Evolutionary conservation across 2,113 vertebrate species (phyloP).

Genomic region (Pangasianodon gigas): DNA sequence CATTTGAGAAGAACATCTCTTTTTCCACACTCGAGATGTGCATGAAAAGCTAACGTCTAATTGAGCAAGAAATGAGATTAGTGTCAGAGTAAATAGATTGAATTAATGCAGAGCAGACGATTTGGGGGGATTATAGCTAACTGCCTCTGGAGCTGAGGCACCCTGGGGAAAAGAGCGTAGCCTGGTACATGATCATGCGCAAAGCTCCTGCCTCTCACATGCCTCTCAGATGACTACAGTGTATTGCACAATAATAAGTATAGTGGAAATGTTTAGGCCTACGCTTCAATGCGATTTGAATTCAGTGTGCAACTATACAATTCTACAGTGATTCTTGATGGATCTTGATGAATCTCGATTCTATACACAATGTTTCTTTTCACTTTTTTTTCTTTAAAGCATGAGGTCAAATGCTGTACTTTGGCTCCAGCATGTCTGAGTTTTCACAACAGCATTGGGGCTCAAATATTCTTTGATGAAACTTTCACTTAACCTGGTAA

Average conservation of each 20-base stretch:
- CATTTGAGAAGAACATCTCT: constrained; percentile 1
- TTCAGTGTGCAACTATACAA: neutral
- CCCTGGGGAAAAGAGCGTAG: neutral
- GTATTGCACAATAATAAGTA: neutral
- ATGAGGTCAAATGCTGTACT: neutral
- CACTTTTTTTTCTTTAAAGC: neutral
- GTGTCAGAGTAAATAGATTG: constrained; percentile 52
- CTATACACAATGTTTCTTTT: neutral
- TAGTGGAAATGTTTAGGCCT: neutral
- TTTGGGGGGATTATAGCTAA: constrained; percentile 39
- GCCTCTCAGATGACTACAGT: neutral
- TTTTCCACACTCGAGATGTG: neutral
- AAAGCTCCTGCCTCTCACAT: constrained; percentile 2
- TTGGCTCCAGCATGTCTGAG: neutral
- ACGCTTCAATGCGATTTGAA: neutral
- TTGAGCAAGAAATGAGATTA: constrained; percentile 57
- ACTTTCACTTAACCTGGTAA: neutral
- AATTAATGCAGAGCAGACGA: constrained; percentile 52
- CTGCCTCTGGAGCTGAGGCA: constrained; percentile 12
- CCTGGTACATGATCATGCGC: neutral
- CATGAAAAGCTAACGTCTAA: constrained; percentile 49
- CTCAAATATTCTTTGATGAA: neutral
- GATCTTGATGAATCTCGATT: neutral
- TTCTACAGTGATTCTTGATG: neutral
- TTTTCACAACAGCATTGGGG: neutral